phyloP scores from a whole-genome alignment of 35 echinoderm and acorn worm genomes.

The Heliocidaris erythrogramma region DNA sequence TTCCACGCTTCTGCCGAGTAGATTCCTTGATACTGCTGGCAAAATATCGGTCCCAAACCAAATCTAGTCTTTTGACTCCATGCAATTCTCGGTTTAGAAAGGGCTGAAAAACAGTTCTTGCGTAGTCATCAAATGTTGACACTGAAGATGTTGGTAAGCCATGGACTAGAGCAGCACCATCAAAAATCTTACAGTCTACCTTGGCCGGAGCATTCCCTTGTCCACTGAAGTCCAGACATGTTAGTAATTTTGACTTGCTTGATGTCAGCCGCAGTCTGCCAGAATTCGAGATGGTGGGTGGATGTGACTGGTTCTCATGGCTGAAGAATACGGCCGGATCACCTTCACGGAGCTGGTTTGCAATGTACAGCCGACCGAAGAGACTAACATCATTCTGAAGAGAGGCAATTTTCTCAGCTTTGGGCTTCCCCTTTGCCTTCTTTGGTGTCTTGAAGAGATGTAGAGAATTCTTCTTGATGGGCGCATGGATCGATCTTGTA shows the following conservation, averaged over 20 bases:
- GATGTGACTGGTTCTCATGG: slow-evolving; percentile 57
- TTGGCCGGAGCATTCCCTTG: neutral
- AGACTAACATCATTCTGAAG: slow-evolving; percentile 45
- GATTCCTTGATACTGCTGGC: slow-evolving; percentile 45
- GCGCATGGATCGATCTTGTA: neutral
- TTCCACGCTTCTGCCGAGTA: slow-evolving; percentile 45
- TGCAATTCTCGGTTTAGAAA: neutral
- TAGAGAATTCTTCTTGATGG: slow-evolving; percentile 50
- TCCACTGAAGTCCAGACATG: neutral
- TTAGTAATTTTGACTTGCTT: neutral
- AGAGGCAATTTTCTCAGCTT: neutral
- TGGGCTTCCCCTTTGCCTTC: slow-evolving; percentile 5
- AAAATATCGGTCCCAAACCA: slow-evolving; percentile 28
- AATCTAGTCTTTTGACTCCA: neutral
- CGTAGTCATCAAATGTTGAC: slow-evolving; percentile 30
- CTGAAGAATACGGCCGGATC: slow-evolving; percentile 50
- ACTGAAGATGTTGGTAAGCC: neutral
- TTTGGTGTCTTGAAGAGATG: neutral
- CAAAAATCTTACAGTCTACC: slow-evolving; percentile 6
- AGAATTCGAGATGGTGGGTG: slow-evolving; percentile 54
- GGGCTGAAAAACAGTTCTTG: neutral
- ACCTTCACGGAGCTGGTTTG: slow-evolving; percentile 50
- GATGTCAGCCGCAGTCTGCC: neutral
- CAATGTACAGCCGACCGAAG: slow-evolving; percentile 58
- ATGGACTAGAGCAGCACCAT: slow-evolving; percentile 55